Base-by-base conservation (phyloP, 1,140 invertebrate genomes). In the Nomia melanderi region DNA sequence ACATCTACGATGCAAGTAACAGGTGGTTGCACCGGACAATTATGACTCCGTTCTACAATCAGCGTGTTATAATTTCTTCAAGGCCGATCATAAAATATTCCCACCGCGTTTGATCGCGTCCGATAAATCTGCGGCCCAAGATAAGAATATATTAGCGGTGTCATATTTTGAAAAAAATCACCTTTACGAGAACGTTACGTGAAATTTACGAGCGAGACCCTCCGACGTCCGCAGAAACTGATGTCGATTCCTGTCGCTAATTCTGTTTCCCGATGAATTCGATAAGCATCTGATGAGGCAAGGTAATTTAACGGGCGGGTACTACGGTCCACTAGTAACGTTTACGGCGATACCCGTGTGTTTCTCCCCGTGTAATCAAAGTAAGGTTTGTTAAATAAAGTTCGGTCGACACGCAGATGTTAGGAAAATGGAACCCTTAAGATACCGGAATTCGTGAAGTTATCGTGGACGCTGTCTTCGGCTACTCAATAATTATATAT, bases 81-180 rank as follows among this genome's bases (percentile, higher is more conserved):
- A 39, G 31, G 29, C 23, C 9, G 31, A 20, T n/a, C 47, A 12
- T 33, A 54, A 67, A 27, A 20, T 25, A 20, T 54, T 14, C 23
- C 25, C 5, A 20, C 25, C n/a, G 31, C 47, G 47, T 54, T 36
- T 69, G 47, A 67, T 67, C 65, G 64, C 11, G 14, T 29, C 1
- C 29, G 65, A 69, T 56, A 69, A 69, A 36, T 50, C 33, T 11
- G 6, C 53, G 2, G 23, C 3, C 14, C 8, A 0, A 17, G n/a
- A 50, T 67, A 67, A 33, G 50, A 9, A 27, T 23, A n/a, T 39
- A 56, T 69, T 56, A 69, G 64, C 64, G n/a, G 27, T 2, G 27
- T 33, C 27, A 5, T 29, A n/a, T 50, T 25, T 11, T 12, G n/a
- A 25, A 36, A 23, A 11, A 14, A 14, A 47, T 14, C n/a, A 7